Percentiles rank a stretch among this genome's conserved stretches.
phyloP scores from a whole-genome alignment of 2,888 invertebrate species.

The Caenorhabditis zanzibari region DNA sequence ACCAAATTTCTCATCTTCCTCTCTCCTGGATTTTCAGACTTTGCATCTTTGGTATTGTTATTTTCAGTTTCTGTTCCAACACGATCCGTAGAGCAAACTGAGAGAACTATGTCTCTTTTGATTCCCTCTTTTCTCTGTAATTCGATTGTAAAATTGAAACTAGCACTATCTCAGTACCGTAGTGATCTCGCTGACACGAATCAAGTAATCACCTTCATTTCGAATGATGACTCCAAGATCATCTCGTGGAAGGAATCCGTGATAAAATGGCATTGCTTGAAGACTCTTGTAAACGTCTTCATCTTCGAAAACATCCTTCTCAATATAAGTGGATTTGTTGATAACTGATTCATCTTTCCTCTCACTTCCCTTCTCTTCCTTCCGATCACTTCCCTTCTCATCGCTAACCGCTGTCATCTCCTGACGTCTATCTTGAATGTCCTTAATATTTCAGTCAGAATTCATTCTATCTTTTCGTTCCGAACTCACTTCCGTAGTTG shows the following conservation, averaged over 20 bases:
- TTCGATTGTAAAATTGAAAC: neutral
- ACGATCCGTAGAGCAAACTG: conserved; percentile 30
- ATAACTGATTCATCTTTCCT: conserved; percentile 18
- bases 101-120: conserved; percentile 53
- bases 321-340: conserved; percentile 34
- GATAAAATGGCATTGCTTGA: conserved; percentile 52
- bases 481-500: conserved; percentile 20
- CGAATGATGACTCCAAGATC: conserved; percentile 42
- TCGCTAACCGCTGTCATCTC: conserved; percentile 27
- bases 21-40: conserved; percentile 31
- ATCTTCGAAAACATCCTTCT: conserved; percentile 51
- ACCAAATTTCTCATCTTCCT: conserved; percentile 56
- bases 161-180: neutral
- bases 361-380: conserved; percentile 31
- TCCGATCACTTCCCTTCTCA: conserved; percentile 27
- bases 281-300: conserved; percentile 51
- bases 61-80: conserved; percentile 22
- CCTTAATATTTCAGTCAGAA: conserved; percentile 5
- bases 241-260: conserved; percentile 62
- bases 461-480: too few species aligned
- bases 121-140: conserved; percentile 47
- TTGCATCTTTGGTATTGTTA: conserved; percentile 26
- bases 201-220: conserved; percentile 59
- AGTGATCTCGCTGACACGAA: conserved; percentile 61
- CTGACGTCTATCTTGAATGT: conserved; percentile 6